Percentiles rank a stretch among this genome's conserved stretches.
phyloP scores from a whole-genome alignment of 2,888 invertebrate genomes.

The Papilio elwesi region DNA sequence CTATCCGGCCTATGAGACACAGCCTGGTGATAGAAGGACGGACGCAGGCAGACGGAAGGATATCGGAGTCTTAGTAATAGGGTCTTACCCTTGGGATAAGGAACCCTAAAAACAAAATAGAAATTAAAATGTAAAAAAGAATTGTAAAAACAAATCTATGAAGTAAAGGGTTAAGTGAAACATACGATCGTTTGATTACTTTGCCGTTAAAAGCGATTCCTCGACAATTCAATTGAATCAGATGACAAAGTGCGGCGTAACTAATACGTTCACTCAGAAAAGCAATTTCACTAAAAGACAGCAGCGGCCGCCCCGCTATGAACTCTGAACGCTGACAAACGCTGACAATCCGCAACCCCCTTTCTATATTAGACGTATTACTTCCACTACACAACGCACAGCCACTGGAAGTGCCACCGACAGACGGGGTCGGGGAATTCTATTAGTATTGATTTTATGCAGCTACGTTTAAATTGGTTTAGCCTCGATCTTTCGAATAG shows the following conservation, averaged over 20 bases:
- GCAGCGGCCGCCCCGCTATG: constrained; percentile 46
- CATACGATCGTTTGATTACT: constrained; percentile 28
- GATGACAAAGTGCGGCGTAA: constrained; percentile 35
- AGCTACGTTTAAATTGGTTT: constrained; percentile 38
- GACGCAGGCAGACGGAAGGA: too few relatives aligned
- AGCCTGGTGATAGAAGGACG: too few relatives aligned
- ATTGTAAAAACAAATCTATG: neutral
- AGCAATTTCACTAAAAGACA: constrained; percentile 71
- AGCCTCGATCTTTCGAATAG: constrained; percentile 23
- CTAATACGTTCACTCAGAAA: constrained; percentile 45
- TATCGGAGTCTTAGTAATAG: too few relatives aligned
- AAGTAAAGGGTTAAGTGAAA: constrained; percentile 11
- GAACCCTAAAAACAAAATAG: neutral
- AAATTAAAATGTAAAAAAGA: neutral
- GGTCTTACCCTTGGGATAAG: too few relatives aligned
- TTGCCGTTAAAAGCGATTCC: constrained; percentile 31
- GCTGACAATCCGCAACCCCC: constrained; percentile 55
- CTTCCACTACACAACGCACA: constrained; percentile 52
- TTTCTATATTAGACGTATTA: constrained; percentile 60
- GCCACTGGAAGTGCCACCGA: constrained; percentile 41
- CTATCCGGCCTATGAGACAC: too few relatives aligned
- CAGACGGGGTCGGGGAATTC: constrained; percentile 34
- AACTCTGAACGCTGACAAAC: constrained; percentile 56
- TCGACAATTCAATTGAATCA: constrained; percentile 35
- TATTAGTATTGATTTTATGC: constrained; percentile 39